Base-by-base conservation (phyloP, 2,113 vertebrate genomes). In the Drymodes brunneopygia region DNA sequence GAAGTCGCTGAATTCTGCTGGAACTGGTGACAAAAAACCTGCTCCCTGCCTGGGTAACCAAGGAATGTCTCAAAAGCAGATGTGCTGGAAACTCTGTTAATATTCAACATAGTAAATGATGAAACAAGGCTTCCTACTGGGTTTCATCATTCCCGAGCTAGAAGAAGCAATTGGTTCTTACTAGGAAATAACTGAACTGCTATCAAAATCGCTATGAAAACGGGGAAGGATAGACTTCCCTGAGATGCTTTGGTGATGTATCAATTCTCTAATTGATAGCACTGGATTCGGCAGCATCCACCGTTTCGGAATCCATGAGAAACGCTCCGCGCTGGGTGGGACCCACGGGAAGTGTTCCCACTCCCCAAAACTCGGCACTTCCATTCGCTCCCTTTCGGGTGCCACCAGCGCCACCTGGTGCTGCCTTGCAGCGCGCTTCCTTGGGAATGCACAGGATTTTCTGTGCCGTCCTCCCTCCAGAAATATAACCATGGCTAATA, bases 361-460 rank as follows among this genome's bases (percentile, higher is more conserved):
- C 4, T 20, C 24, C 38, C 42, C 45, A 5, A 1, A 15, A 17
- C 13, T 9, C 36, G 11, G 21, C 40, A 8, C 12, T 10, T 8
- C 31, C 40, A 4, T 42, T 5, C 47, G 1, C 3, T 4, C 16
- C 40, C 35, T 29, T 42, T 29, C 24, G 47, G 67, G 12, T 7
- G 65, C 45, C 86, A 44, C 17, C 47, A 27, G 79, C 91, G 81
- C 93, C 95, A 93, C 36, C 97, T 95, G 44, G 44, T 94, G 97
- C 29, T 60, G 80, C 60, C 70, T 5, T 19, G n/a, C 24, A 56
- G 44, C 15, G 25, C 24, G 1, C n/a, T 53, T 57, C 67, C 69
- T 13, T 6, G 35, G 29, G 33, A 58, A 73, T 31, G 23, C 31
- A 10, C 3, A 15, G 23, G 2, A 33, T 29, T 50, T 84, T 57